Base-by-base conservation (phyloP, 53 echinoderm and acorn worm genomes). In the Holothuria leucospilota region DNA sequence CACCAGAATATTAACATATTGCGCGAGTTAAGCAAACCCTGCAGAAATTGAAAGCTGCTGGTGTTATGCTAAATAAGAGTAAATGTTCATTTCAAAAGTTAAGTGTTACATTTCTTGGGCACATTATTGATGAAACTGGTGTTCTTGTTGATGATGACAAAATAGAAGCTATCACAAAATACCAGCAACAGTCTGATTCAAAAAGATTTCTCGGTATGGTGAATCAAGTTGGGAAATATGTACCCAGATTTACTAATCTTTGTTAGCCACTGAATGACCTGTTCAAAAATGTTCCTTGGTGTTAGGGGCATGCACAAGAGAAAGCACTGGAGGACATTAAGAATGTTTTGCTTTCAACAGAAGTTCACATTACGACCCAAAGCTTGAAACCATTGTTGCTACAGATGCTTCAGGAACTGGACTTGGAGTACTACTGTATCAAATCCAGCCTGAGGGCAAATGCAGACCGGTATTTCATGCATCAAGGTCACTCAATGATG, bases 201-300 rank as follows among this genome's bases (percentile, higher is more conserved):
- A 86, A 69, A 39, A 59, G 88, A 20, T 94, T 94, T 74, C 78
- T 91, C 79, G 89, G 88, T 16, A 94, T 94, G 91, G 91, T 86
- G 8, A 91, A 91, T 8, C 91, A 94, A 24, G 62, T 91, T 25
- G 91, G 86, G 8, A 94, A 94, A 61, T 94, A 66, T 49, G 71
- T 88, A 23, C 88, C 88, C 29, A 27, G 51, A 9, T 30, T 93
- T 0, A 87, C 94, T 0, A 68, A 60, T 13, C 46, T 87, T 8
- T 82, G 51, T 39, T 86, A 91, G 39, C 86, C 86, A 46, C 73
- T 88, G 18, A 28, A 86, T 79, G 49, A 49, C 13, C 49, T 49
- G 91, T 25, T 51, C 70, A n/a, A 89, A 40, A 84, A 94, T 15
- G 85, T 49, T 13, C 49, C 9, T 11, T 49, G 49, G 49, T 49